A percentile compares a stretch with the other conserved stretches of the same genome.
phyloP scores from a whole-genome alignment of 2,797 vertebrate genomes.

The Typhlichthys subterraneus region DNA sequence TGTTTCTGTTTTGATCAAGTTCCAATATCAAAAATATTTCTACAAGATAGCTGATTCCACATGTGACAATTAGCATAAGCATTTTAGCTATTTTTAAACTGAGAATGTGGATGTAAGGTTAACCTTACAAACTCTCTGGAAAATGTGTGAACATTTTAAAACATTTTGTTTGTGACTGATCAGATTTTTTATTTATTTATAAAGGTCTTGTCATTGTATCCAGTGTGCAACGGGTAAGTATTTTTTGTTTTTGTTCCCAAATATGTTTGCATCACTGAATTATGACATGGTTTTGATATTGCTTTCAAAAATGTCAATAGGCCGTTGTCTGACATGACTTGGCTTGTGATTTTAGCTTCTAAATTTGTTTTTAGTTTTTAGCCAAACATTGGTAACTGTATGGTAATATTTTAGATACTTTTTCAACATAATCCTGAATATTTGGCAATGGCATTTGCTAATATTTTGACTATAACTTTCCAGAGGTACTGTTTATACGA shows the following conservation, averaged over 20 bases:
- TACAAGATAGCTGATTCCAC: too few species aligned
- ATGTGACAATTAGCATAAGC: neutral
- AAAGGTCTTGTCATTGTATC: conserved; percentile 73
- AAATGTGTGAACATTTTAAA: neutral
- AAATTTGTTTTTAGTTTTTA: neutral
- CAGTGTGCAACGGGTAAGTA: conserved; percentile 75
- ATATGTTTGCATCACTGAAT: conserved; percentile 1
- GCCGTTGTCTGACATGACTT: conserved; percentile 30
- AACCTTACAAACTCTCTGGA: neutral
- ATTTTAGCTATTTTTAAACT: neutral
- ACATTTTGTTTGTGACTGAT: conserved; percentile 11
- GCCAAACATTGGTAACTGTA: neutral
- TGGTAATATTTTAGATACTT: neutral
- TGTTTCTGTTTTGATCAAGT: too few species aligned
- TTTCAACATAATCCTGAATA: neutral
- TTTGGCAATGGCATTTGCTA: neutral
- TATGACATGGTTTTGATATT: conserved; percentile 15
- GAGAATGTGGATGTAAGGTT: neutral
- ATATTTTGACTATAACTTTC: conserved; percentile 13
- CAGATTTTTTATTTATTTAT: neutral
- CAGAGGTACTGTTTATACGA: conserved; percentile 78
- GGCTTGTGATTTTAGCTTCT: neutral
- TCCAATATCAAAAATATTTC: too few species aligned
- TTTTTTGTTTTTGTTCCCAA: conserved; percentile 5
- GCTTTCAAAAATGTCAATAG: conserved; percentile 15